Base-by-base conservation (phyloP, 2,888 invertebrate species). In the Drosophila kuntzei region DNA sequence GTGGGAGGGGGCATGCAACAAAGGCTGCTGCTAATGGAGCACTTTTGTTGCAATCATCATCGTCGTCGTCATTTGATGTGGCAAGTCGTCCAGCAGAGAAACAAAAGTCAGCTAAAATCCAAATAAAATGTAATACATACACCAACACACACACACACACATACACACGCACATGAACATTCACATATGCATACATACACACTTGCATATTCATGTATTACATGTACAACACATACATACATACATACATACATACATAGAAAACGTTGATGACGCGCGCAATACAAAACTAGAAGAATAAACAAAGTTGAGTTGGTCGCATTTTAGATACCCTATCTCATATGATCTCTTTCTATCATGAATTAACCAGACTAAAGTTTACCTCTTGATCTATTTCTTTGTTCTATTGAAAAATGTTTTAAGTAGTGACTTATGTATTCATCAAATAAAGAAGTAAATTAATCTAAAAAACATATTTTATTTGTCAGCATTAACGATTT, bases 41-140 rank as follows among this genome's bases (percentile, higher is more conserved):
- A 54, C 49, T 67, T 64, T 76, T 67, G 61, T 76, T 67, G 67
- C 71, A 76, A 67, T 71, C 67, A 58, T 63, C 39, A 27, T 37
- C 29, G 29, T 29, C 29, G 3, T 29, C 32, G 32, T 25, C 25
- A 25, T 5, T 34, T 34, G n/a, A n/a, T 34, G 34, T 34, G 34
- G 6, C n/a, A n/a, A 34, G 49, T 37, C 20, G 50, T 12, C 50
- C 43, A 57, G 49, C 32, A 14, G 18, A 37, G 54, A 58, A 75
- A 62, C 50, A 71, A 71, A 71, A 71, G 57, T 71, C 51, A 65
- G 68, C 65, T 34, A 57, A 67, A 76, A 67, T 66, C 71, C 43
- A 76, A 76, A 75, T 71, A 76, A 76, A 76, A 65, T 64, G 54
- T 67, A 37, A 58, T 63, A 39, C 51, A 63, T 37, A 66, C 41